Evolutionary conservation across 92 coral and sea anemone genomes (phyloP).

Genomic region (Anthopleura xanthogrammica): DNA sequence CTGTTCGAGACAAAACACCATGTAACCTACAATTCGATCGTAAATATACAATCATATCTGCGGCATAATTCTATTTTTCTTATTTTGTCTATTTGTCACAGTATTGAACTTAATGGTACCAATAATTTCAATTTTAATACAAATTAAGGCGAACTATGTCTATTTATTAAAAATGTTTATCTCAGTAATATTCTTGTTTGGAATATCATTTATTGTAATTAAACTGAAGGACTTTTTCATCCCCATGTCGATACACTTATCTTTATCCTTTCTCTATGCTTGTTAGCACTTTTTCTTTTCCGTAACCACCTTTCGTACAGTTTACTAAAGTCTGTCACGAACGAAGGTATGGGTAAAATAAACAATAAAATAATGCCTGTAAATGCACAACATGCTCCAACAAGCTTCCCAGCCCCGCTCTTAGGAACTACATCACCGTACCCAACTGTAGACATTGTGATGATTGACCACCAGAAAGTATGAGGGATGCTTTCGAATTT

Average conservation of each 20-base stretch:
- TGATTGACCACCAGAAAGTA: slow-evolving; percentile 78
- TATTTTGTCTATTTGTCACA: too few relatives aligned
- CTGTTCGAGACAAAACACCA: not conserved
- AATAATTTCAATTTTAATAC: too few relatives aligned
- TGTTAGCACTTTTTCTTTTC: not conserved
- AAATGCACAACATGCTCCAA: slow-evolving; percentile 72
- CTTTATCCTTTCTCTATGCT: not conserved
- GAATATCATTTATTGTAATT: too few relatives aligned
- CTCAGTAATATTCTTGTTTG: too few relatives aligned
- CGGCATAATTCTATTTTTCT: too few relatives aligned
- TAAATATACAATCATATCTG: too few relatives aligned
- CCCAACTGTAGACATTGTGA: slow-evolving; percentile 97
- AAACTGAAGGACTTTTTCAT: not conserved
- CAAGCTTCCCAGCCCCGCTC: slow-evolving; percentile 68
- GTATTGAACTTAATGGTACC: too few relatives aligned
- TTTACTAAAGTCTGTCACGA: slow-evolving; percentile 74
- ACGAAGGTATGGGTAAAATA: slow-evolving; percentile 85
- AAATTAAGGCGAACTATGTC: too few relatives aligned
- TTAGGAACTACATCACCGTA: slow-evolving; percentile 89
- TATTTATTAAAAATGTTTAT: too few relatives aligned
- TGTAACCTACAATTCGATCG: too few relatives aligned
- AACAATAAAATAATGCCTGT: slow-evolving; percentile 70
- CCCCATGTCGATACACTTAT: not conserved
- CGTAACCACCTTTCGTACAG: slow-evolving; percentile 57
- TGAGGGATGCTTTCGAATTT: slow-evolving; percentile 72